Base-by-base conservation (phyloP, 2,113 vertebrate genomes). In the Hydropotes inermis region DNA sequence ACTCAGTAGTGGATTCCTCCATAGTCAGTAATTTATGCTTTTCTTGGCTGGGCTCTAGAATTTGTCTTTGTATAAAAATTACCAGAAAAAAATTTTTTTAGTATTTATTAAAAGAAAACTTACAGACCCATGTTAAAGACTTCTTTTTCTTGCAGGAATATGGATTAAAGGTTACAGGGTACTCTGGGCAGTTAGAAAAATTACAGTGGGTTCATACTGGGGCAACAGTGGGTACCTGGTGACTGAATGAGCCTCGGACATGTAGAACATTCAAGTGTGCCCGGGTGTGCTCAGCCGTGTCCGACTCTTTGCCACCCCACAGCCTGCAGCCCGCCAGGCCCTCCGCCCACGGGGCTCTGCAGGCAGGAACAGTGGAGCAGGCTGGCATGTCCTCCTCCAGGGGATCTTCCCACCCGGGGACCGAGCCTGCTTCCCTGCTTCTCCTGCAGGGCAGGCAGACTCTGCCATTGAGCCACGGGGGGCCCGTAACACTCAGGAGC, bases 71-170 rank as follows among this genome's bases (percentile, higher is more conserved):
- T 57, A 30, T 43, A 84, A 93, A 10, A 79, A 54, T 30, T 70
- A 83, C 7, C 61, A 81, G 64, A 5, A n/a, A 47, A 47, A 28
- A 87, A 93, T 39, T 39, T 39, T 61, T 95, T 52, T 39, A 70
- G 39, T 39, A 74, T 76, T 86, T 94, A 91, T 61, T 93, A 45
- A 88, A 89, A 81, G 23, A 85, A 94, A 74, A 89, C 1, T 2
- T 87, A 27, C 0, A 4, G 3, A 21, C 5, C 21, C 12, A 61
- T 54, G 23, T 60, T 81, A 2, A 3, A 88, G 52, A 83, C n/a
- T 74, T 58, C 12, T 61, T 94, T 95, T 92, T 57, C 10, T 83
- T 74, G 8, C 21, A 94, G 55, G 74, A 96, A 64, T 58, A 74
- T 21, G 8, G n/a, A 67, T 6, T 74, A 88, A 87, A 60, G 10